Percentiles rank a stretch among this genome's conserved stretches.
phyloP scores from a whole-genome alignment of 2,888 invertebrate genomes.

The Epinotia demarniana region DNA sequence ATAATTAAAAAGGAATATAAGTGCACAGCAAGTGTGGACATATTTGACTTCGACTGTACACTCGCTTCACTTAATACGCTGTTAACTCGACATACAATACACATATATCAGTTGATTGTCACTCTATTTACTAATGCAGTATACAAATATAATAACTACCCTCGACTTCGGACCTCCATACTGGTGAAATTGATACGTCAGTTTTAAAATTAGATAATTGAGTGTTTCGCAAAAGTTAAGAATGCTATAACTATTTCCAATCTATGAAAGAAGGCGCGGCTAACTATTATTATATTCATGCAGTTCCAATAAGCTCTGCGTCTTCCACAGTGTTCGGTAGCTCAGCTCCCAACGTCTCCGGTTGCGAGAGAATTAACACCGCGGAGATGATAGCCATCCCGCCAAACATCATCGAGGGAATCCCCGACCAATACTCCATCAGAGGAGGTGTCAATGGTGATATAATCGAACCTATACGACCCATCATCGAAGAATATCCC shows the following conservation, averaged over 20 bases:
- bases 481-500: conserved; percentile 89
- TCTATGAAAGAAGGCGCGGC: background rate
- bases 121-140: background rate
- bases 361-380: conserved; percentile 71
- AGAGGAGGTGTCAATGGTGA: conserved; percentile 88
- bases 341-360: conserved; percentile 72
- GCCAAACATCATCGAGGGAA: conserved; percentile 76
- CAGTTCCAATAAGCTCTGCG: conserved; percentile 67
- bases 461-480: conserved; percentile 88
- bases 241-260: background rate
- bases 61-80: background rate
- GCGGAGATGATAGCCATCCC: conserved; percentile 68
- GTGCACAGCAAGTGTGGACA: background rate
- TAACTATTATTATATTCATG: background rate
- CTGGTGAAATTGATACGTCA: background rate
- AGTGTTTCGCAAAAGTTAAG: background rate
- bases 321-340: conserved; percentile 80
- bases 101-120: background rate
- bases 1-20: too few relatives aligned
- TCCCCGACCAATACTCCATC: conserved; percentile 78
- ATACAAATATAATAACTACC: too few relatives aligned
- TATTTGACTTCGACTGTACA: background rate
- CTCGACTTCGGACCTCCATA: too few relatives aligned
- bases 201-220: background rate
- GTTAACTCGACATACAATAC: background rate